Evolutionary conservation across 2,113 vertebrate species (phyloP), one percentile per base, ranked within the genome.

Genomic region (Megaceryle torquata): DNA sequence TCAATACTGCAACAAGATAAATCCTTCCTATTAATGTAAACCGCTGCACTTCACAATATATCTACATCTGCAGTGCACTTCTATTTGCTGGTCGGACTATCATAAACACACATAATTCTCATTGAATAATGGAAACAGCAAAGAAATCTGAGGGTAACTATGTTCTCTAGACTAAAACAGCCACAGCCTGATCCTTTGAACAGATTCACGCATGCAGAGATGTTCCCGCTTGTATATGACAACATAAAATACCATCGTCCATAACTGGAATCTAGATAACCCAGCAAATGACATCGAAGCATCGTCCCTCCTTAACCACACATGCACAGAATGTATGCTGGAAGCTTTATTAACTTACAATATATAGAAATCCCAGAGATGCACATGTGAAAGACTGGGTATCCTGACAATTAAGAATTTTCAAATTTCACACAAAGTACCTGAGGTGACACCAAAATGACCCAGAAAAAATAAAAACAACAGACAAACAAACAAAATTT

Each of bases 21-120:
- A 96, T 94, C 95, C 95, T 93, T 65, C 86, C 88, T 89, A 94
- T 94, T 95, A 93, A 95, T 82, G 95, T 94, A 96, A 97, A 97
- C 88, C 1, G 0, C 92, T 91, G 77, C 14, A 95, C 50, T 95
- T 92, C 91, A 86, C 88, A 54, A 87, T 95, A 82, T 92, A 95
- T 95, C 95, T 93, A 59, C 86, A 87, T 76, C 95, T 89, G 91
- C 88, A 91, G 6, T 15, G 57, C 75, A 56, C 81, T 95, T 82
- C 86, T 96, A 57, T 93, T 84, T 92, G 92, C 95, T 91, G 88
- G 95, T 93, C 48, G 1, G 56, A 59, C 88, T 39, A 89, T 82
- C 93, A 94, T 69, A 91, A 95, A 94, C 88, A 91, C 80, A 60
- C 88, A 96, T 94, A 96, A 95, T 88, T 97, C 95, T 93, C 86